phyloP scores from a whole-genome alignment of 1,140 invertebrate species.

The Drosophila leontia region DNA sequence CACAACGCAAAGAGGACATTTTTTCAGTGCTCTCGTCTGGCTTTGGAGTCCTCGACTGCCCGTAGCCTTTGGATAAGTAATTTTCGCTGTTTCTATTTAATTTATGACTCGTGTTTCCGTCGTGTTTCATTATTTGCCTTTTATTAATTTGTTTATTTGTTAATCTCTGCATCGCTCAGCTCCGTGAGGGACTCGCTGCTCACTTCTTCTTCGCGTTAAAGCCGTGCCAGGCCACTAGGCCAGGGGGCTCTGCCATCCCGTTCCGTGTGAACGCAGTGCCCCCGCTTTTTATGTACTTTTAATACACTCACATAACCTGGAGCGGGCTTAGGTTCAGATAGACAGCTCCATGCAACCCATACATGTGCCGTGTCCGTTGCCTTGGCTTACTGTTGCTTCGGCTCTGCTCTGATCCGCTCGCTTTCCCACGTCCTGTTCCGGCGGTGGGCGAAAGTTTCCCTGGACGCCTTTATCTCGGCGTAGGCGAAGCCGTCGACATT shows the following conservation, averaged over 20 bases:
- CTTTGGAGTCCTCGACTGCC: constrained; percentile 15
- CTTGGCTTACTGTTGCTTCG: constrained; percentile 68
- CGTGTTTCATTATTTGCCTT: constrained; percentile 72
- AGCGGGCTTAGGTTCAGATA: constrained; percentile 40
- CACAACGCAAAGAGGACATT: constrained; percentile 68
- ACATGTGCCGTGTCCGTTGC: constrained; percentile 35
- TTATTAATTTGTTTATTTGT: constrained; percentile 83
- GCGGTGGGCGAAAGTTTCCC: constrained; percentile 48
- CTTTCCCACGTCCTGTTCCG: constrained; percentile 10
- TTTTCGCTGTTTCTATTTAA: constrained; percentile 83
- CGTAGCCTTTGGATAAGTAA: constrained; percentile 69
- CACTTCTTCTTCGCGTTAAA: constrained; percentile 33
- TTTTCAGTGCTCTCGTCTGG: constrained; percentile 24
- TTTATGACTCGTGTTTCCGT: constrained; percentile 79
- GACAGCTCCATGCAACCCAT: constrained; percentile 52
- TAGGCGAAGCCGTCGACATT: constrained; percentile 47
- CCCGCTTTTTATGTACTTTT: constrained; percentile 63
- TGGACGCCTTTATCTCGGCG: constrained; percentile 35
- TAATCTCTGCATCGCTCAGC: constrained; percentile 36
- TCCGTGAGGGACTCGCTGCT: constrained; percentile 31
- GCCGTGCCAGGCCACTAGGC: constrained; percentile 45
- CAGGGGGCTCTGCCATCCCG: not conserved
- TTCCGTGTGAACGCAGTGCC: constrained; percentile 34
- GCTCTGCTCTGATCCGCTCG: constrained; percentile 1
- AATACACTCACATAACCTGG: constrained; percentile 62